Conservation (phyloP, 2,113 vertebrate genomes). For the Xiphias gladius region DNA sequence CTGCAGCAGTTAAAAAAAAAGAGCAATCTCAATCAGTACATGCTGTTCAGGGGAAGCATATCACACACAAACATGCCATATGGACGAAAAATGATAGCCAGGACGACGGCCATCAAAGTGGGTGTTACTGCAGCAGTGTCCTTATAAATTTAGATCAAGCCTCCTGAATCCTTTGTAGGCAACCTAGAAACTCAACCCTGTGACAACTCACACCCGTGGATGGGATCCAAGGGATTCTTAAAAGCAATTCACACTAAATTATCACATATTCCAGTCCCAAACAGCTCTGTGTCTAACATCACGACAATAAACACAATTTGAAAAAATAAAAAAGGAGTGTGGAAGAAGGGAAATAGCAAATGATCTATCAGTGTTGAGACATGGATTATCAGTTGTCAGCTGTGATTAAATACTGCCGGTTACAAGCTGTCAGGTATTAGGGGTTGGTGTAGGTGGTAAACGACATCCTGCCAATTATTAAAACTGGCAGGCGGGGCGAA, state of each 20-base stretch:
- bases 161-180: conserved; percentile 61
- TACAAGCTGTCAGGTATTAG: conserved; percentile 80
- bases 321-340: not conserved
- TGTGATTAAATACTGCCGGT: conserved; percentile 78
- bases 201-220: conserved; percentile 64
- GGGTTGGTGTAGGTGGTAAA: conserved; percentile 74
- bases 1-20: not conserved
- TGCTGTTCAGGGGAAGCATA: conserved; percentile 50
- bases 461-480: conserved; percentile 75
- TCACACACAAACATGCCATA: conserved; percentile 66
- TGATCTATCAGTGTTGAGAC: conserved; percentile 65
- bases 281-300: conserved; percentile 47
- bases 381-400: conserved; percentile 80
- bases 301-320: conserved; percentile 37
- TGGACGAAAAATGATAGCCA: conserved; percentile 71
- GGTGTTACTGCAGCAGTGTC: conserved; percentile 66
- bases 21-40: conserved; percentile 21
- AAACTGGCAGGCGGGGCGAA: conserved; percentile 68
- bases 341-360: conserved; percentile 32
- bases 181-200: conserved; percentile 60
- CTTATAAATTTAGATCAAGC: conserved; percentile 74
- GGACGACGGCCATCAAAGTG: conserved; percentile 66
- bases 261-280: conserved; percentile 63
- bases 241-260: conserved; percentile 74
- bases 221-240: conserved; percentile 58